phyloP scores from a whole-genome alignment of 2,113 vertebrate genomes.

The Stictonetta naevosa region DNA sequence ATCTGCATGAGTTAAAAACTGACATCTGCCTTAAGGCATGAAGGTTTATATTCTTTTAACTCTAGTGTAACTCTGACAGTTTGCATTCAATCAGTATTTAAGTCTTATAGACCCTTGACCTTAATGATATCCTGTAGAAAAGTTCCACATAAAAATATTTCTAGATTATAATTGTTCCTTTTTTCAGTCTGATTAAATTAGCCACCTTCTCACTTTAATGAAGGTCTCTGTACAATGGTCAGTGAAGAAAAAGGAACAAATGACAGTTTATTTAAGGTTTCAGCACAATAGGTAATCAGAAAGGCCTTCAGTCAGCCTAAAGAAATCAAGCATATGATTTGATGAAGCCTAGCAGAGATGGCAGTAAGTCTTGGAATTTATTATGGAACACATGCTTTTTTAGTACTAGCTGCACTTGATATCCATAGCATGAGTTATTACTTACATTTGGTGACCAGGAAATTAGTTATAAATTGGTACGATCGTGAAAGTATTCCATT shows the following conservation, averaged over 20 bases:
- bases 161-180: neutral
- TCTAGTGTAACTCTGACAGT: neutral
- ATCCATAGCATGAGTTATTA: constrained; percentile 12
- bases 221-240: neutral
- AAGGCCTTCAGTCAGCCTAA: neutral
- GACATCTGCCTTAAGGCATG: neutral
- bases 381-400: neutral
- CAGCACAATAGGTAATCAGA: constrained; percentile 27
- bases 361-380: neutral
- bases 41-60: neutral
- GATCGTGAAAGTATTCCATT: constrained; percentile 23
- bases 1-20: neutral
- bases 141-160: neutral
- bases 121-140: neutral
- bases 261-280: neutral
- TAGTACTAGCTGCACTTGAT: constrained; percentile 5
- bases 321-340: constrained; percentile 9
- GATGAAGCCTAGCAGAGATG: neutral
- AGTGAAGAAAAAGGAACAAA: neutral
- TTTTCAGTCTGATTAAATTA: constrained; percentile 1
- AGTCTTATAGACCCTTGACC: neutral
- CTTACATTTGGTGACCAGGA: constrained; percentile 42
- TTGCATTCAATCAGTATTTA: neutral
- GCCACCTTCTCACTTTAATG: neutral
- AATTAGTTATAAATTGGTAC: constrained; percentile 37